These are phyloP conservation scores for Kryphioiulus occultus DNA, from an alignment of 2,888 invertebrate genomes.

Conservation along the genomic window DNA sequence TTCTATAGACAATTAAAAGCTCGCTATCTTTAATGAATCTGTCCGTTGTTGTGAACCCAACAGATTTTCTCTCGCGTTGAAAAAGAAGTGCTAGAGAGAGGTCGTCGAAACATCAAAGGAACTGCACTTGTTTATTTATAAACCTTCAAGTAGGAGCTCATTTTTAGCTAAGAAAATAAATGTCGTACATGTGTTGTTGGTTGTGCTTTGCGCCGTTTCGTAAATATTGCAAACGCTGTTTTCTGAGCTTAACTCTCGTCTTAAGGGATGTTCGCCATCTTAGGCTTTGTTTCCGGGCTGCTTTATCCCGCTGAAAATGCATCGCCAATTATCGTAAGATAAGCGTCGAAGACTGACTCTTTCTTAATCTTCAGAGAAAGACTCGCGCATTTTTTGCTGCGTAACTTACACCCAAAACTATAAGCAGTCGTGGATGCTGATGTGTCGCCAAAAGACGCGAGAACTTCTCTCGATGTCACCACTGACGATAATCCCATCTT, in stretches of 20 bases:
- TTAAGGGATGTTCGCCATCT: background rate
- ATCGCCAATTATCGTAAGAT: background rate
- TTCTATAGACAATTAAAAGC: too few species aligned
- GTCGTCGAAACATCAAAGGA: slow-evolving; percentile 39
- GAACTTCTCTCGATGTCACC: too few species aligned
- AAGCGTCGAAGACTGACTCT: background rate
- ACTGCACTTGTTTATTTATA: slow-evolving; percentile 45
- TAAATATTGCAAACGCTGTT: slow-evolving; percentile 45
- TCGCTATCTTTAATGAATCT: background rate
- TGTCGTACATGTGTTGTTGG: slow-evolving; percentile 43
- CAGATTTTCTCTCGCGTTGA: slow-evolving; percentile 15
- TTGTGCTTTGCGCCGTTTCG: slow-evolving; percentile 29
- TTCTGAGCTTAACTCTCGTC: background rate
- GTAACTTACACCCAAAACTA: background rate
- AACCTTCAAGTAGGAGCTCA: slow-evolving; percentile 42
- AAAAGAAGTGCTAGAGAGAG: background rate
- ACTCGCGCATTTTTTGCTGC: background rate
- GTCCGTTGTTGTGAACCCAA: background rate
- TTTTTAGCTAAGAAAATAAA: slow-evolving; percentile 47
- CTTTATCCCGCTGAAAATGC: background rate
- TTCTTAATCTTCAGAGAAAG: background rate
- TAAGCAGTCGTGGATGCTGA: too few species aligned
- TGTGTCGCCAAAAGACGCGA: too few species aligned
- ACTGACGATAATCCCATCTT: too few species aligned
- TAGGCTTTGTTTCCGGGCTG: background rate